phyloP scores from a whole-genome alignment of 2,113 vertebrate species.

The Neotoma lepida region DNA sequence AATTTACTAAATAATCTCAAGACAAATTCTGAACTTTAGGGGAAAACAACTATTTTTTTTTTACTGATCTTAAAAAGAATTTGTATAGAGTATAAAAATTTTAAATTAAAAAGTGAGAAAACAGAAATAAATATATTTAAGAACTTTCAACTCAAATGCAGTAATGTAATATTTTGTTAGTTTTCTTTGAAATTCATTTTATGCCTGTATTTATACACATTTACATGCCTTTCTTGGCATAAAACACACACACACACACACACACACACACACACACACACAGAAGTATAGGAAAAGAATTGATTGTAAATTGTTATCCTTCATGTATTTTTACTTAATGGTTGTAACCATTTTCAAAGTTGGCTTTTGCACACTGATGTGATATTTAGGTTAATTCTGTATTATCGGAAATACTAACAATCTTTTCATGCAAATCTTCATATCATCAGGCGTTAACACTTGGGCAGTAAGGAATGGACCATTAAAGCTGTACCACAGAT shows the following conservation, averaged over 20 bases:
- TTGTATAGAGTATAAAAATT: neutral
- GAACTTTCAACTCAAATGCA: neutral
- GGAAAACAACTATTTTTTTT: neutral
- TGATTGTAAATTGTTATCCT: neutral
- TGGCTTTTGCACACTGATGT: neutral
- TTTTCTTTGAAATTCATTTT: neutral
- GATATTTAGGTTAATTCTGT: neutral
- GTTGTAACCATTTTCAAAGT: neutral
- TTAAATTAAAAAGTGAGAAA: neutral
- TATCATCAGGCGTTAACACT: neutral
- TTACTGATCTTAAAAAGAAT: neutral
- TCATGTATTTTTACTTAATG: neutral
- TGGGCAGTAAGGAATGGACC: neutral
- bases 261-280: too few relatives aligned
- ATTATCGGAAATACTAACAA: neutral
- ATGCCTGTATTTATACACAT: neutral
- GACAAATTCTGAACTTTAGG: neutral
- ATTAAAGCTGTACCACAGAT: neutral
- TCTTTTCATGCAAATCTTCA: neutral
- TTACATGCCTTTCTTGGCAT: neutral
- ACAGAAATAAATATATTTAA: neutral
- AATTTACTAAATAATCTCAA: neutral
- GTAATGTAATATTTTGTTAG: constrained; percentile 4
- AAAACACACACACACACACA: neutral
- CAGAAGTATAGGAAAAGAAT: neutral